Conservation (phyloP, 1,140 invertebrate genomes). For the Patella vulgata region DNA sequence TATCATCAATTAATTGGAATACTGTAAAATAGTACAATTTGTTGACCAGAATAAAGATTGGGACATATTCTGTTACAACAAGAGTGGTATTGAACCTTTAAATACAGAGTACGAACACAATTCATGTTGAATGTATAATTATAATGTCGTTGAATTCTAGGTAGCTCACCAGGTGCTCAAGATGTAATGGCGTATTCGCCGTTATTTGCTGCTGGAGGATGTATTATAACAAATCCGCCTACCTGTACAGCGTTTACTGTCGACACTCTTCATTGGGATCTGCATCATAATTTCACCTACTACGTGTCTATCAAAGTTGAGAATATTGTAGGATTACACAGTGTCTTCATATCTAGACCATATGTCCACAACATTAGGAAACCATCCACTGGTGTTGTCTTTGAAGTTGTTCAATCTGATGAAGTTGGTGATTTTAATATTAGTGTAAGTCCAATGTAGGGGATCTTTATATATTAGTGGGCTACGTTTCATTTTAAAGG, state of each 20-base stretch:
- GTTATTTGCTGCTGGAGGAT: conserved; percentile 13
- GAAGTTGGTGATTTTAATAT: not conserved
- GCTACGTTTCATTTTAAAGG: too few species aligned
- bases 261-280: conserved; percentile 13
- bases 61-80: too few species aligned
- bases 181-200: conserved; percentile 17
- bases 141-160: too few species aligned
- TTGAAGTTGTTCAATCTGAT: conserved; percentile 21
- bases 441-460: too few species aligned
- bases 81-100: too few species aligned
- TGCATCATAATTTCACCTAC: conserved; percentile 28
- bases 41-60: too few species aligned
- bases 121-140: too few species aligned
- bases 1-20: too few species aligned
- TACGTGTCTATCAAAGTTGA: conserved; percentile 27
- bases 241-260: conserved; percentile 24
- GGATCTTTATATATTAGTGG: too few species aligned
- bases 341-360: conserved; percentile 9
- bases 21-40: conserved; percentile 9
- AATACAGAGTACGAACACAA: too few species aligned
- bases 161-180: conserved; percentile 10
- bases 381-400: conserved; percentile 27
- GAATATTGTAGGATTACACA: conserved; percentile 27
- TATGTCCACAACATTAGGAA: conserved; percentile 25
- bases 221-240: conserved; percentile 11